Evolutionary conservation across 2,888 invertebrate genomes (phyloP), one percentile per base, ranked within the genome.

Genomic region (Eristalis intricaria): DNA sequence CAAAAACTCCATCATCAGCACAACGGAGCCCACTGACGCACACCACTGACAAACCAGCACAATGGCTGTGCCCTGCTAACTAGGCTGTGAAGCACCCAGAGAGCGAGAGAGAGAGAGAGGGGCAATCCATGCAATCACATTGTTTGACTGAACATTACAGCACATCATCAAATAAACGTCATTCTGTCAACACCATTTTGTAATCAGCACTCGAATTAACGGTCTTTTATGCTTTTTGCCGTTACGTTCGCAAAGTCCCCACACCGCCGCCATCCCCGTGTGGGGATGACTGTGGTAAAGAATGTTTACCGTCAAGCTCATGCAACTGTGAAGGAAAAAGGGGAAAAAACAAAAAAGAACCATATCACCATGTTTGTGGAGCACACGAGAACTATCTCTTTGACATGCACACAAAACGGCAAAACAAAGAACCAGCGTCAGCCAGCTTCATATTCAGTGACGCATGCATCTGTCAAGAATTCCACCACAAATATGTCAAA

Each of bases 401-500:
- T 50, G 50, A 50, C 50, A 19, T 1, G 7, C 43, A 43, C n/a
- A n/a, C 43, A 43, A n/a, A n/a, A n/a, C 50, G n/a, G 19, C 43
- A 50, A 50, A n/a, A 50, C 50, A 50, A 50, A 50, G n/a, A 19
- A 19, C 19, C 19, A 7, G 32, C 10, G 11, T n/a, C 50, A 50
- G 50, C 50, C 19, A 50, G 32, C 32, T 10, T 32, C 32, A 7
- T 50, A 19, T 50, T 7, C 50, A 50, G 50, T 50, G 50, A 50
- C 60, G 26, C 60, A 60, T 60, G 60, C 11, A 60, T 60, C 60
- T 60, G 60, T 60, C 60, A 29, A 26, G 60, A n/a, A 60, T 29
- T 60, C 15, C 60, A 23, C 60, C 60, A 8, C 60, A 60, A 60
- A 60, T 23, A 60, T 60, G 60, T 60, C 60, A 60, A 60, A 60